These are phyloP conservation scores for Darevskia nairensis DNA, from an alignment of 2,797 vertebrate genomes.

Conservation along the genomic window DNA sequence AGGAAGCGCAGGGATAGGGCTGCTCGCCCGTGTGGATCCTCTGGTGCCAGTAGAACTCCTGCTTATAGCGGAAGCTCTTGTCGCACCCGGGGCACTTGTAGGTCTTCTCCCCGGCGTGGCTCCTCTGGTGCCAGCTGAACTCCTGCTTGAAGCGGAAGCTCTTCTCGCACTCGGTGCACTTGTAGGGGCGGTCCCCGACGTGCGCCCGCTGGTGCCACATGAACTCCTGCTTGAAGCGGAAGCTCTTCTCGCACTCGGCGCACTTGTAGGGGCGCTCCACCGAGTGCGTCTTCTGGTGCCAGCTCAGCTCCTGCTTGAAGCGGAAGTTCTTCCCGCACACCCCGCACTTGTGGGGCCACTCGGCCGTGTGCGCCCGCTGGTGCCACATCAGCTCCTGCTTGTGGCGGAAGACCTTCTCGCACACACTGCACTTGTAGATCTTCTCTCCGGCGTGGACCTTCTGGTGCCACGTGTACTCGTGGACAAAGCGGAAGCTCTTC, in stretches of 20 bases:
- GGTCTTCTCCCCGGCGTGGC: constrained; percentile 12
- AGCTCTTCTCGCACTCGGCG: constrained; percentile 24
- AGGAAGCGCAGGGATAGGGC: constrained; percentile 21
- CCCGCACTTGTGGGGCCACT: constrained; percentile 62
- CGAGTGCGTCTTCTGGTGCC: constrained; percentile 61
- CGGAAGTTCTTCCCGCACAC: constrained; percentile 66
- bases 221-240: constrained; percentile 36
- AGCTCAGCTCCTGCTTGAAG: constrained; percentile 63
- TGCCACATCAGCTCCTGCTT: constrained; percentile 42
- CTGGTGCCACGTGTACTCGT: constrained; percentile 43
- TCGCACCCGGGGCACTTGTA: constrained; percentile 34
- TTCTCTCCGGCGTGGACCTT: constrained; percentile 36
- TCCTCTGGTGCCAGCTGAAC: constrained; percentile 36
- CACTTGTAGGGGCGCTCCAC: constrained; percentile 26
- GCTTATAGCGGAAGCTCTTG: constrained; percentile 42
- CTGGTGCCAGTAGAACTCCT: constrained; percentile 41
- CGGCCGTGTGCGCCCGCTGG: constrained; percentile 50
- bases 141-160: constrained; percentile 43
- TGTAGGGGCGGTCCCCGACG: constrained; percentile 19
- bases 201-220: constrained; percentile 40
- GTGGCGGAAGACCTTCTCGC: constrained; percentile 31
- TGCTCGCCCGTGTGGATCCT: constrained; percentile 22
- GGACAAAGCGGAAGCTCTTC: constrained; percentile 23
- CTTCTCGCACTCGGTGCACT: constrained; percentile 26
- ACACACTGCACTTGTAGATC: background rate